Conservation (phyloP, 2,113 vertebrate species). For the Labeo catla region DNA sequence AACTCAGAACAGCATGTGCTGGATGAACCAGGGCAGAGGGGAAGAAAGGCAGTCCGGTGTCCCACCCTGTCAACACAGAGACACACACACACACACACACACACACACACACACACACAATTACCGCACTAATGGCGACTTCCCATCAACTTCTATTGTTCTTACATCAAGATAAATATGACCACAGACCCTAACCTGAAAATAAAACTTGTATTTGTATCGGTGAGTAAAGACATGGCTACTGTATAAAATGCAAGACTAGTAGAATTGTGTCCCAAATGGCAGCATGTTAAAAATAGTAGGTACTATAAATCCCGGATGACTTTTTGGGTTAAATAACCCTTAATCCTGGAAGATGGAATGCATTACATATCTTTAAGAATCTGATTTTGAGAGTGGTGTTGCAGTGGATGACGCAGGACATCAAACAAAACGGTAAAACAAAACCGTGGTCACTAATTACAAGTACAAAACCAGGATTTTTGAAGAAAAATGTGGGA, state of each 20-base stretch:
- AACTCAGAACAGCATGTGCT: slow-evolving; percentile 32
- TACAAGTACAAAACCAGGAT: too few species aligned
- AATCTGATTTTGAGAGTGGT: too few species aligned
- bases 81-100: background rate
- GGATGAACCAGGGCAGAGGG: background rate
- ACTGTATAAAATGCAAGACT: background rate
- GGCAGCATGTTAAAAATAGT: background rate
- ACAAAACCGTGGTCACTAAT: too few species aligned
- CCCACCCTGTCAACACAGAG: background rate
- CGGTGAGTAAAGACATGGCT: background rate
- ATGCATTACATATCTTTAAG: too few species aligned
- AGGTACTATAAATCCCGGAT: background rate
- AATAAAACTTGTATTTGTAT: slow-evolving; percentile 15
- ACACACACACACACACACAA: background rate
- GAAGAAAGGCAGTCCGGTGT: background rate
- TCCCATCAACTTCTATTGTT: slow-evolving; percentile 28
- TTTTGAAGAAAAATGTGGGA: too few species aligned
- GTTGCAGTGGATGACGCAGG: too few species aligned
- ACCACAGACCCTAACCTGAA: background rate
- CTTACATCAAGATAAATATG: background rate
- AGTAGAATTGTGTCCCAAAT: background rate
- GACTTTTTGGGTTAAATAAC: background rate
- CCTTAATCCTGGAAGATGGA: background rate
- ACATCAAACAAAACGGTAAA: too few species aligned
- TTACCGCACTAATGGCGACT: background rate